Conservation (phyloP, 2,113 vertebrate genomes). For the Mellivora capensis region DNA sequence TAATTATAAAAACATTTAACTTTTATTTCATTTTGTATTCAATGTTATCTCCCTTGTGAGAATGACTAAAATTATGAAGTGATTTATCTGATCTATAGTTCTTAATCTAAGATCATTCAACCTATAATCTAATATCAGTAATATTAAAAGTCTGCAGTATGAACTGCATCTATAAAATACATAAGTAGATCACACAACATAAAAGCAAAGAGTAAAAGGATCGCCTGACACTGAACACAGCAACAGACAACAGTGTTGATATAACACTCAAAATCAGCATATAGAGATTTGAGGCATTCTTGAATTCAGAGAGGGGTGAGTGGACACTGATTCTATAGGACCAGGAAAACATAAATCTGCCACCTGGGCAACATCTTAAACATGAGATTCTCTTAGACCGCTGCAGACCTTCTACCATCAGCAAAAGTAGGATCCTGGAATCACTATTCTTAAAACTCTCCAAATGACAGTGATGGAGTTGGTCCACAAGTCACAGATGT, state of each 20-base stretch:
- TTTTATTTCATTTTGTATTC: not conserved
- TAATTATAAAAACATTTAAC: not conserved
- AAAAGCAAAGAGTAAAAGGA: not conserved
- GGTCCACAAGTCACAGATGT: not conserved
- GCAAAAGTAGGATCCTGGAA: not conserved
- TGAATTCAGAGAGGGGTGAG: not conserved
- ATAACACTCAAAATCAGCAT: not conserved
- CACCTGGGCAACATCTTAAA: not conserved
- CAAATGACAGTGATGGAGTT: not conserved
- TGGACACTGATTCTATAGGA: not conserved
- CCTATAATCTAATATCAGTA: not conserved
- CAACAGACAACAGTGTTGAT: not conserved
- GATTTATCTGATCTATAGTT: not conserved
- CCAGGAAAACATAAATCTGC: not conserved
- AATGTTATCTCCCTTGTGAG: not conserved
- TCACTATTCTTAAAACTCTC: not conserved
- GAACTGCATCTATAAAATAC: not conserved
- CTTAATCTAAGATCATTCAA: not conserved
- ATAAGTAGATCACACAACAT: not conserved
- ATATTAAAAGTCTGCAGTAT: not conserved
- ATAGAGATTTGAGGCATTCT: not conserved
- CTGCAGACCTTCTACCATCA: not conserved
- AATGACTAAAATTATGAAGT: not conserved
- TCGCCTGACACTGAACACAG: not conserved
- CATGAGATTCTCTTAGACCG: not conserved